phyloP scores from a whole-genome alignment of 1,140 invertebrate genomes.

The Rhagoletis zephyria region DNA sequence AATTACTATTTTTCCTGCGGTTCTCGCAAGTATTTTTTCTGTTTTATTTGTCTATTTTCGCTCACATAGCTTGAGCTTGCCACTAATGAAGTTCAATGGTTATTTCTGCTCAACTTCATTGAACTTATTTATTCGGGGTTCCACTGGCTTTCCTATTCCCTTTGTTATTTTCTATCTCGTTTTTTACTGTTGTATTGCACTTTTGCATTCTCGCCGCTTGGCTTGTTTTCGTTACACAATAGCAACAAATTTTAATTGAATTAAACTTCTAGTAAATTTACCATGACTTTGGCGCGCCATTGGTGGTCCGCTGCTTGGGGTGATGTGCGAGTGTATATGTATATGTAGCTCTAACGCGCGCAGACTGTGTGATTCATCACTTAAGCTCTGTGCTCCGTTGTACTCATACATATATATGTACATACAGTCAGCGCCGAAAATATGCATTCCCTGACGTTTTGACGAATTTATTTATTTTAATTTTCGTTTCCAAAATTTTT shows the following conservation, averaged over 20 bases:
- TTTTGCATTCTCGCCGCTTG: background rate
- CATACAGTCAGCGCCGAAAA: no score
- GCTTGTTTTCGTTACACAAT: slow-evolving; percentile 12
- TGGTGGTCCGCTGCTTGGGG: background rate
- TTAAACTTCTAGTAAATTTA: slow-evolving; percentile 47
- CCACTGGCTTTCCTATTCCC: background rate
- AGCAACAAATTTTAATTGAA: slow-evolving; percentile 43
- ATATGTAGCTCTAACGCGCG: background rate
- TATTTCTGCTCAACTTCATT: slow-evolving; percentile 29
- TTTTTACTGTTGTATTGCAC: background rate
- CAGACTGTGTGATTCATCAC: background rate
- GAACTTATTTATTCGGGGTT: background rate
- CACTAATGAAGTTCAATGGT: slow-evolving; percentile 38
- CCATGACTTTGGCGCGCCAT: slow-evolving; percentile 25
- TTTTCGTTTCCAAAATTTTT: no score
- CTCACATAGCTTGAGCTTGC: background rate
- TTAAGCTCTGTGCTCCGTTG: background rate
- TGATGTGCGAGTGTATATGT: background rate
- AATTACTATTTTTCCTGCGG: background rate
- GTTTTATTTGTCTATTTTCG: no score
- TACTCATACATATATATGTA: no score
- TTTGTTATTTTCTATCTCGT: background rate
- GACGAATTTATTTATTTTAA: no score
- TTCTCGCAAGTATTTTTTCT: background rate
- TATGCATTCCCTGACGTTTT: no score